Evolutionary conservation across 92 coral and sea anemone genomes (phyloP), one percentile per base, ranked within the genome.

Genomic region (Porites divaricata): DNA sequence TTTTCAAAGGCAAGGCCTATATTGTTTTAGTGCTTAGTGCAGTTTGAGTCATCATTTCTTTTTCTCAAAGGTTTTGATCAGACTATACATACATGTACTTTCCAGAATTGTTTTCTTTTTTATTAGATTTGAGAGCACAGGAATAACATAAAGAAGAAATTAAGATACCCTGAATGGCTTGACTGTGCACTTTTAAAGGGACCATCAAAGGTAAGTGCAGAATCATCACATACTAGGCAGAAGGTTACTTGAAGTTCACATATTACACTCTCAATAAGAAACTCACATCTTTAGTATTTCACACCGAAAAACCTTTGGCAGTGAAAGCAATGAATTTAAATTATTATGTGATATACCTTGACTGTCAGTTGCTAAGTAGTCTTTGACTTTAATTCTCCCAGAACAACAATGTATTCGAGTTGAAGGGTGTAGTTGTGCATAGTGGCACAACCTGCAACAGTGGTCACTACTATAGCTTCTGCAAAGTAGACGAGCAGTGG

Each of bases 401-500:
- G 58, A 53, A 53, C 57, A 53, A 53, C 57, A 7, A 5, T 7
- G 57, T 53, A 14, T 3, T 9, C 56, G 56, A 51, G 57, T 53
- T 53, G 58, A 53, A 53, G 58, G 58, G 58, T 53, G 58, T 75
- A 25, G 62, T 53, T 75, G 79, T 75, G 56, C 79, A 75, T 59
- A 53, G 62, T 75, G 79, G 79, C 62, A 21, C 56, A 53, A 75
- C 26, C 79, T 59, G 62, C 62, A 75, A 75, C 79, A 15, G 26
- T 75, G 79, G 66, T 22, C 79, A 49, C 62, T 75, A 75, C 62
- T 53, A 49, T 16, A 75, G 24, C 79, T 75, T 45, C 63, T 53
- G 56, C 62, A 53, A 59, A 59, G 62, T 49, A 75, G 25, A 24
- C 62, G 25, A 75, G 62, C 17, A 53, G 62, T 49, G 63, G 79